Evolutionary conservation across 2,113 vertebrate species (phyloP).

Genomic region (Anarrhichthys ocellatus): DNA sequence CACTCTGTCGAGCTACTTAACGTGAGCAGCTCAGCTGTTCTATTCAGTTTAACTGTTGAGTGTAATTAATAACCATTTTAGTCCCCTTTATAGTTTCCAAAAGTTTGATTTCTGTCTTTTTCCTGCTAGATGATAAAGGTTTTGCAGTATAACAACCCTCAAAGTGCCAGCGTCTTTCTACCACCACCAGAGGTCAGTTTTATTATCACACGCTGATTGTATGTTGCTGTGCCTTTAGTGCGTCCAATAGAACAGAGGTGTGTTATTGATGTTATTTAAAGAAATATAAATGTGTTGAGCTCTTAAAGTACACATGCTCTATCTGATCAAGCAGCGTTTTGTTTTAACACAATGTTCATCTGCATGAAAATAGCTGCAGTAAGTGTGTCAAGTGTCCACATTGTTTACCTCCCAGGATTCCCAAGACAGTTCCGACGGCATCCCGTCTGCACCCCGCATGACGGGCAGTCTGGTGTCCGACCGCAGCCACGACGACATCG

Average conservation of each 20-base stretch:
- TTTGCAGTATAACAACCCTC: conserved; percentile 87
- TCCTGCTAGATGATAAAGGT: conserved; percentile 87
- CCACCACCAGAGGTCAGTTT: conserved; percentile 86
- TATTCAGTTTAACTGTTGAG: neutral
- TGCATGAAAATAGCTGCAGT: neutral
- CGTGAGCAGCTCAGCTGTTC: conserved; percentile 1
- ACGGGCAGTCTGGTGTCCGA: conserved; percentile 94
- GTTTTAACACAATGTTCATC: neutral
- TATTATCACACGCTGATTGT: conserved; percentile 73
- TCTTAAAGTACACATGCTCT: neutral
- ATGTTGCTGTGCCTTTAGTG: conserved; percentile 46
- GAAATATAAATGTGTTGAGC: conserved; percentile 25
- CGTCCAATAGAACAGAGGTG: conserved; percentile 46
- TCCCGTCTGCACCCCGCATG: conserved; percentile 92
- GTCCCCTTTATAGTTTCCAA: conserved; percentile 65
- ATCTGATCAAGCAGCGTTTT: conserved; percentile 1
- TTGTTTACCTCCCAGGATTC: conserved; percentile 86
- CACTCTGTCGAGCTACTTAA: neutral
- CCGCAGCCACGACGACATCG: conserved; percentile 95
- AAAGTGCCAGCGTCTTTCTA: conserved; percentile 84
- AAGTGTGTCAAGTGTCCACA: neutral
- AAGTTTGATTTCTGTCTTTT: conserved; percentile 68
- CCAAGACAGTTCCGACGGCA: conserved; percentile 94
- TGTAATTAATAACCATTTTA: conserved; percentile 40
- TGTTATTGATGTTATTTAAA: conserved; percentile 17